Conservation (phyloP, 2,113 vertebrate genomes). For the Pangasianodon gigas region DNA sequence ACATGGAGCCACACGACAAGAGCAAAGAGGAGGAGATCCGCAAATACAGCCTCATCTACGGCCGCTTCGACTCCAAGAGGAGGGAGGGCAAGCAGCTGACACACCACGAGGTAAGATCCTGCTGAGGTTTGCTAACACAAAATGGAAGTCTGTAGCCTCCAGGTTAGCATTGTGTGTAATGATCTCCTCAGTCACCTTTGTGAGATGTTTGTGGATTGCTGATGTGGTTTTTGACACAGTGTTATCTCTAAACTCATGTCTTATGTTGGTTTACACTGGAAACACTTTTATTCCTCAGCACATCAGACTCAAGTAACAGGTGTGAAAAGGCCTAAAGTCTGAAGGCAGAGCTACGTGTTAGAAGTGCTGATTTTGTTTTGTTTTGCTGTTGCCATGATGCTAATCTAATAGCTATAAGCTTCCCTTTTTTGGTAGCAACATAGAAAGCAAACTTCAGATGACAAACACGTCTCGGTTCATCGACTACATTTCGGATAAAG, state of each 20-base stretch:
- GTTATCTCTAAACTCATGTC: not conserved
- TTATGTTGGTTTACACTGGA: not conserved
- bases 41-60: constrained; percentile 93
- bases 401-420: not conserved
- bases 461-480: not conserved
- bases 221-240: not conserved
- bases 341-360: not conserved
- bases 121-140: not conserved
- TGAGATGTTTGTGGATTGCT: not conserved
- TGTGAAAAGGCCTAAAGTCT: not conserved
- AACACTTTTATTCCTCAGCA: not conserved
- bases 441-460: not conserved
- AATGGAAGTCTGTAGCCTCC: not conserved
- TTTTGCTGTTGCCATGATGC: not conserved
- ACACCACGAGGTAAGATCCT: constrained; percentile 80
- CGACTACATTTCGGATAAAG: not conserved
- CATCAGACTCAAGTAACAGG: not conserved
- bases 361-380: not conserved
- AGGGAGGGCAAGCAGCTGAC: constrained; percentile 93
- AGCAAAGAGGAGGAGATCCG: constrained; percentile 93
- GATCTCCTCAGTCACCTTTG: not conserved
- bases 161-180: not conserved
- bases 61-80: constrained; percentile 90
- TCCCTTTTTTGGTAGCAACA: not conserved
- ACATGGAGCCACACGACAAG: constrained; percentile 82